Evolutionary conservation across 2,797 vertebrate species (phyloP), one percentile per base, ranked within the genome.

Genomic region (Loris lydekkerianus): DNA sequence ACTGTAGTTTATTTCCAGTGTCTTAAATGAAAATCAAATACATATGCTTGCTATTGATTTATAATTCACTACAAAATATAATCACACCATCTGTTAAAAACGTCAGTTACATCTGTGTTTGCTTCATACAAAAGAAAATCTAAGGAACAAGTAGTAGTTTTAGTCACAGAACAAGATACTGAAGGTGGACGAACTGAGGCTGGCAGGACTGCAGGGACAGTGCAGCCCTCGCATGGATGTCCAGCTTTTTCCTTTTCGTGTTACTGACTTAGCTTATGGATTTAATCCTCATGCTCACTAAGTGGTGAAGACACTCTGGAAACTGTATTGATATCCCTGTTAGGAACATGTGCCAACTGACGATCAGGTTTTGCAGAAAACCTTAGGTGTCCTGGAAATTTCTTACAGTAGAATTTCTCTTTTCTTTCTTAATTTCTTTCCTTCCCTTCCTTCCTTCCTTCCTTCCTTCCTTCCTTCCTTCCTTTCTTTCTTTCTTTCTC

Each of bases 41-140:
- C 82, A 34, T 70, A 18, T 2, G 14, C 11, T 95, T 93, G 58
- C 60, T 86, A 73, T 89, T 72, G 94, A 81, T 86, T 95, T 46
- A 78, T 60, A 95, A 88, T 80, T 95, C 83, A 53, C 80, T 81
- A 27, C 17, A 87, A 76, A 96, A 94, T 94, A 77, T 31, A 86
- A 61, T 91, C 40, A 29, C 13, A 80, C 76, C 86, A 53, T 96
- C 93, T 96, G 91, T 31, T 87, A 56, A 84, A 53, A 89, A 60
- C 73, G 86, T 76, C 76, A 76, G 63, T 72, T 91, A n/a, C 89
- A 90, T 94, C 94, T 96, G 34, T 87, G 84, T 95, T 95, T 89
- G 46, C 69, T 87, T 91, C 67, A 31, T 73, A 46, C 67, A 84
- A 76, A 89, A 94, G 63, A 31, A 83, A 93, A 89, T 37, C 76